Base-by-base conservation (phyloP, 1,140 invertebrate genomes). In the Ceratosolen fusciceps region DNA sequence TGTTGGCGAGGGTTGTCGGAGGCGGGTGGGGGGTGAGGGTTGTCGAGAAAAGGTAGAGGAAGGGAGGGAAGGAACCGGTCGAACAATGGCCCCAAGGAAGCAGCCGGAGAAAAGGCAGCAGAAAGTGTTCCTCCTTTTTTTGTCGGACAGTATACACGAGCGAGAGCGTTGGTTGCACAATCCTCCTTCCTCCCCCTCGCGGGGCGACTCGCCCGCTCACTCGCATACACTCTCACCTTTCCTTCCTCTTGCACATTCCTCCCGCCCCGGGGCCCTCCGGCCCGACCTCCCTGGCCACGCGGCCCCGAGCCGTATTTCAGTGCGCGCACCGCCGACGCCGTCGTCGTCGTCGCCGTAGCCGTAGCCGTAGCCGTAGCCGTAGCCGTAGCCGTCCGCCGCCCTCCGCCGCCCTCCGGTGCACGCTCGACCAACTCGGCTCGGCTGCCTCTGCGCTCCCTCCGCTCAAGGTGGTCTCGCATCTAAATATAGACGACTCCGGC, bases 381-480 rank as follows among this genome's bases (percentile, higher is more conserved):
- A n/a, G n/a, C n/a, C n/a, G n/a, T n/a, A n/a, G n/a, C n/a, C n/a
- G n/a, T n/a, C n/a, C n/a, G n/a, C n/a, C n/a, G n/a, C n/a, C n/a
- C 39, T 62, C 26, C 52, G 58, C 60, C 52, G 72, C 60, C 21
- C 62, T 68, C 68, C 58, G n/a, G 19, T 12, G 21, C 49, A 67
- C 34, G 75, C 19, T 58, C 49, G 37, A 52, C 31, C 56, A 43
- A 56, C 31, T 39, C 58, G 49, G 34, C 26, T 39, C 9, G 37
- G 37, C 31, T 43, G 39, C 43, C 31, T 39, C 58, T 31, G 34
- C 26, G 26, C 9, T 77, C 29, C 75, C 9, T 19, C 49, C 72
- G 43, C 76, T 82, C 81, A 82, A 82, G 81, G 81, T 82, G 81
- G 81, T 82, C 81, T 75, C 74, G 75, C 62, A 67, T 78, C 81